Evolutionary conservation across 2,113 vertebrate species (phyloP).

Genomic region (Tenrec ecaudatus): DNA sequence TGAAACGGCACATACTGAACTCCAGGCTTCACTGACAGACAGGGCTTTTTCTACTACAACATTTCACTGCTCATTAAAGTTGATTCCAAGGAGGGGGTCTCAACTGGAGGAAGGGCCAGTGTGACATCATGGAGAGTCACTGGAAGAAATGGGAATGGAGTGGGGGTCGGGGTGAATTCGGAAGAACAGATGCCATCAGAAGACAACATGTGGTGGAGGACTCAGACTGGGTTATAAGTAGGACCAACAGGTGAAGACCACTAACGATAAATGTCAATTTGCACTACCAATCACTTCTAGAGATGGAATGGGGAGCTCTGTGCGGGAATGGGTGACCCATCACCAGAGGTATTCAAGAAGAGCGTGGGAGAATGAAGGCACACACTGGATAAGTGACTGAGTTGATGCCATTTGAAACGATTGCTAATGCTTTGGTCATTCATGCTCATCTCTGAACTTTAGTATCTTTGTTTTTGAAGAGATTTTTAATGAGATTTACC

Average conservation of each 20-base stretch:
- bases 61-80: neutral
- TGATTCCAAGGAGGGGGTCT: neutral
- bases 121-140: neutral
- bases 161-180: neutral
- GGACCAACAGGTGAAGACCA: neutral
- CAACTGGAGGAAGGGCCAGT: neutral
- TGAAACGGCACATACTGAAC: neutral
- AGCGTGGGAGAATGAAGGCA: neutral
- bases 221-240: neutral
- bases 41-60: neutral
- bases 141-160: neutral
- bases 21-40: neutral
- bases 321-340: neutral
- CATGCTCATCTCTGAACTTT: neutral
- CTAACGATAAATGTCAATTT: neutral
- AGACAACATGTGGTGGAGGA: neutral
- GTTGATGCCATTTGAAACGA: neutral
- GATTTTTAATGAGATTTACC: slow-evolving; percentile 45
- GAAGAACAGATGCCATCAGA: neutral
- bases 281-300: neutral
- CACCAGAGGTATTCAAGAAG: neutral
- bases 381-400: neutral
- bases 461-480: slow-evolving; percentile 47
- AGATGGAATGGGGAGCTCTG: neutral
- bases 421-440: neutral